Evolutionary conservation across 2,113 vertebrate genomes (phyloP).

Genomic region (Hippocampus barbouri): DNA sequence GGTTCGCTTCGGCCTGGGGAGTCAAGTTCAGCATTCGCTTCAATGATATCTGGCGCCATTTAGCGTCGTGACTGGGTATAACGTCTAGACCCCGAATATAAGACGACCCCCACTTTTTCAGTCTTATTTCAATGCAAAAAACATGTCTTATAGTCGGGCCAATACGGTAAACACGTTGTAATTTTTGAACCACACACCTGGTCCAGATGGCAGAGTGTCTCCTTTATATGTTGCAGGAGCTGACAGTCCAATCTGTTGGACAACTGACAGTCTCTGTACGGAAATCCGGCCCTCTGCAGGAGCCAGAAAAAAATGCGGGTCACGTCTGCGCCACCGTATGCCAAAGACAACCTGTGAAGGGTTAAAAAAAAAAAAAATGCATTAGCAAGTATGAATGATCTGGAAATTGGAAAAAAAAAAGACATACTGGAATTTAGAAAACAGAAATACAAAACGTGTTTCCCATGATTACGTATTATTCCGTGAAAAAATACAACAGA

Average conservation of each 20-base stretch:
- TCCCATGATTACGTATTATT: not conserved
- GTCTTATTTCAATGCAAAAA: too few relatives aligned
- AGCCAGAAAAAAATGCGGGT: conserved; percentile 95
- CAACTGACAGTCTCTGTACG: conserved; percentile 92
- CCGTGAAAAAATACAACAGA: not conserved
- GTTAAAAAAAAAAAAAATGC: not conserved
- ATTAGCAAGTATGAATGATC: not conserved
- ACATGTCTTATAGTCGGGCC: too few relatives aligned
- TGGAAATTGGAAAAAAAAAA: not conserved
- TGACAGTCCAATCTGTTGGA: conserved; percentile 85
- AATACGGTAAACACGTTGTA: too few relatives aligned
- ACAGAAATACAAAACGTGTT: not conserved
- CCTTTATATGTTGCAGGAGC: conserved; percentile 92
- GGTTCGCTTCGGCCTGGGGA: too few relatives aligned
- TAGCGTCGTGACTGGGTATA: too few relatives aligned
- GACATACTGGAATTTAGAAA: not conserved
- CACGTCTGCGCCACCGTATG: conserved; percentile 92
- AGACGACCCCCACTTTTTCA: too few relatives aligned
- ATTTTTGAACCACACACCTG: conserved; percentile 72
- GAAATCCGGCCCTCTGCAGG: conserved; percentile 93
- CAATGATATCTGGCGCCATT: too few relatives aligned
- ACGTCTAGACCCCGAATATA: too few relatives aligned
- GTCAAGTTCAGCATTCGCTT: too few relatives aligned
- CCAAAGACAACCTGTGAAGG: conserved; percentile 81
- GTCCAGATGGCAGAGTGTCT: conserved; percentile 92